phyloP scores from a whole-genome alignment of 1,140 invertebrate species.

The Pseudachorutes palmiensis region DNA sequence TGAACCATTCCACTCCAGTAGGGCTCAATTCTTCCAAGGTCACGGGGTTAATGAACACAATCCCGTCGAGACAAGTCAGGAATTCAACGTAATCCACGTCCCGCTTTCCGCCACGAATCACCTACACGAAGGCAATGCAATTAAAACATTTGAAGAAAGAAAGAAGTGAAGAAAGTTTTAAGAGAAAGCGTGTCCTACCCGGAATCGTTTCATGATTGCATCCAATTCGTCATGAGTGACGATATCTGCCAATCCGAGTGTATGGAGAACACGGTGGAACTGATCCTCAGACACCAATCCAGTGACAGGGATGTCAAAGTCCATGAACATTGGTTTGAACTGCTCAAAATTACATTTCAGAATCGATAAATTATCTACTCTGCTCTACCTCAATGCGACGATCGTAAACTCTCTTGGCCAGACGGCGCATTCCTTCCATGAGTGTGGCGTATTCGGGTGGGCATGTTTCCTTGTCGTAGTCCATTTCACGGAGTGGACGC shows the following conservation, averaged over 20 bases:
- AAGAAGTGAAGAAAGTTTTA: background rate
- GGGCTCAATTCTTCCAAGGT: constrained; percentile 37
- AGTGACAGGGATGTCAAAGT: constrained; percentile 35
- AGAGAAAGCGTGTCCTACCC: constrained; percentile 27
- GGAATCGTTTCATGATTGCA: constrained; percentile 33
- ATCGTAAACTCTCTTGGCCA: constrained; percentile 21
- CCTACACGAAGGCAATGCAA: constrained; percentile 19
- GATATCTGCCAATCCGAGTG: constrained; percentile 28
- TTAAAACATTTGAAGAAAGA: constrained; percentile 4
- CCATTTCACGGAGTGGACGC: constrained; percentile 35
- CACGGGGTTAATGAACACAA: constrained; percentile 25
- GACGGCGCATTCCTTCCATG: constrained; percentile 29
- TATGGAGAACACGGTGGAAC: constrained; percentile 37
- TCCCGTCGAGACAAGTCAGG: constrained; percentile 30
- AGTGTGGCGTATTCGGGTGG: constrained; percentile 26
- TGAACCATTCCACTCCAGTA: constrained; percentile 36
- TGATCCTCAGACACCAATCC: constrained; percentile 36
- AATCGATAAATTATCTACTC: background rate
- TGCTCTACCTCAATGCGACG: constrained; percentile 26
- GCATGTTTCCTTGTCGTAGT: constrained; percentile 32
- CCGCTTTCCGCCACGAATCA: constrained; percentile 30
- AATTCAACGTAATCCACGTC: constrained; percentile 36
- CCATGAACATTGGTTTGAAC: constrained; percentile 36
- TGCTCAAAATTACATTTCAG: background rate
- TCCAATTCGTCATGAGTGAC: constrained; percentile 30